These are phyloP conservation scores for Lagenorhynchus albirostris DNA, from an alignment of 2,113 vertebrate species.

Conservation along the genomic window DNA sequence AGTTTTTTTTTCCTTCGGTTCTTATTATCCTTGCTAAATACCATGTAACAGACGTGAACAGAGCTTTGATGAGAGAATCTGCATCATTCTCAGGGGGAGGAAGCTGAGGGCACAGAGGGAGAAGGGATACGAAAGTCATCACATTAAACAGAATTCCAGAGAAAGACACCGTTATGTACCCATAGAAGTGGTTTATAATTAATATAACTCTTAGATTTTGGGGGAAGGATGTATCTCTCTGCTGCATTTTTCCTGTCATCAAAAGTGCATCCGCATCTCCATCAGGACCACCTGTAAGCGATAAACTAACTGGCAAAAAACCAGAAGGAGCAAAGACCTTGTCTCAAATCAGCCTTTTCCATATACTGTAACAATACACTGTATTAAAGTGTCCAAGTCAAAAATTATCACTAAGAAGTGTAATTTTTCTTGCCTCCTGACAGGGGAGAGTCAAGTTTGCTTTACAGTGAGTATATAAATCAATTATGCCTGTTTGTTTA, in stretches of 20 bases:
- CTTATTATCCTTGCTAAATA: not conserved
- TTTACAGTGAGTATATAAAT: slow-evolving; percentile 17
- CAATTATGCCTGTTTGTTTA: not conserved
- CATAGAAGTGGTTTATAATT: not conserved
- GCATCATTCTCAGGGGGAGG: not conserved
- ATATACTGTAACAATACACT: not conserved
- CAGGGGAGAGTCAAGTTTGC: slow-evolving; percentile 18
- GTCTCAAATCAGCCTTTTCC: not conserved
- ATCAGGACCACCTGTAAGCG: not conserved
- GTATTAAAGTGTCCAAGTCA: slow-evolving; percentile 2
- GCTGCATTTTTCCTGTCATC: not conserved
- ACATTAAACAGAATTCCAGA: not conserved
- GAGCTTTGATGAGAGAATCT: not conserved
- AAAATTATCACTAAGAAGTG: not conserved
- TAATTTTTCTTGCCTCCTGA: not conserved
- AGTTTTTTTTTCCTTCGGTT: not conserved
- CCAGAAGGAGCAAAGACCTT: not conserved
- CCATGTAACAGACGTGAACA: not conserved
- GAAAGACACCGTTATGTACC: not conserved
- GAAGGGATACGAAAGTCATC: rapidly evolving
- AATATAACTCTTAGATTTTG: not conserved
- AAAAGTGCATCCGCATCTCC: not conserved
- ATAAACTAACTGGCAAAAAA: not conserved
- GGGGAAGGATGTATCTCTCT: rapidly evolving
- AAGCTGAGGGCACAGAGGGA: not conserved